Evolutionary conservation across 2,113 vertebrate species (phyloP).

Genomic region (Alethe castanea): DNA sequence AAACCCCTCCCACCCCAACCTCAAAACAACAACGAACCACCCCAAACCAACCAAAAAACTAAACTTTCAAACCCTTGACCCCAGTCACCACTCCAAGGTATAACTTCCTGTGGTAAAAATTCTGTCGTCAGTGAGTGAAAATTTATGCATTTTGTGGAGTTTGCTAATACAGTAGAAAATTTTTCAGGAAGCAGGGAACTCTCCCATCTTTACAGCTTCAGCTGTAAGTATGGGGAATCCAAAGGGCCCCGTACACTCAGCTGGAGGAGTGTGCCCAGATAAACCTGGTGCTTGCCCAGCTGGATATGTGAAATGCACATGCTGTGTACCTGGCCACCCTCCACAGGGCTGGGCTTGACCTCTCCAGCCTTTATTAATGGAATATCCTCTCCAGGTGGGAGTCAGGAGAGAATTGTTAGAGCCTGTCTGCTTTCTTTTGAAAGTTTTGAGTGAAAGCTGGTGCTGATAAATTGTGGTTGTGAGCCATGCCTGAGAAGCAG

Average conservation of each 20-base stretch:
- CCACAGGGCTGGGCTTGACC: not conserved
- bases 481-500: not conserved
- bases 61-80: rapidly evolving
- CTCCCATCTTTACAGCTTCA: not conserved
- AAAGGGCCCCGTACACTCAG: rapidly evolving
- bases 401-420: not conserved
- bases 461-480: not conserved
- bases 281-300: not conserved
- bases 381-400: constrained; percentile 2
- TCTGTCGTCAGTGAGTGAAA: not conserved
- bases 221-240: not conserved
- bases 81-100: not conserved
- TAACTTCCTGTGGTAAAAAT: not conserved
- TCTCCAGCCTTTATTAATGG: not conserved
- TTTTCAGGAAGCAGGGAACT: not conserved
- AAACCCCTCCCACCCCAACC: not conserved
- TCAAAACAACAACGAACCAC: not conserved
- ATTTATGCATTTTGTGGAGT: not conserved
- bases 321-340: not conserved
- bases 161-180: not conserved
- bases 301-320: not conserved
- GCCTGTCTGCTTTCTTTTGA: not conserved
- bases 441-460: not conserved
- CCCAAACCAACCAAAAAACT: not conserved
- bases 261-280: rapidly evolving